These are phyloP conservation scores for Lypha dubia DNA, from an alignment of 2,888 invertebrate genomes.

Conservation along the genomic window DNA sequence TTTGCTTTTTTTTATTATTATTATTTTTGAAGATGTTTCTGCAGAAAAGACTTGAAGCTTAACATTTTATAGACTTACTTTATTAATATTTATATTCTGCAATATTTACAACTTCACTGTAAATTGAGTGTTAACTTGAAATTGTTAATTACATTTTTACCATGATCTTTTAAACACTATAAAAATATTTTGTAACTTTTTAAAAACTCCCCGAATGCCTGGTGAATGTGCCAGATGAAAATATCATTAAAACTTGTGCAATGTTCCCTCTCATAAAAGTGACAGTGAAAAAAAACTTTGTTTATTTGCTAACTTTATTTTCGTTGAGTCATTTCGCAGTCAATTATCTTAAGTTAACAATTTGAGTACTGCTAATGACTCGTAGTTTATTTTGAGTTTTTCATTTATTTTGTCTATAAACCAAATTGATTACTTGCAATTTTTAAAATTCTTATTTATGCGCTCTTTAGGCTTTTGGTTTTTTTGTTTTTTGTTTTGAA, in stretches of 20 bases:
- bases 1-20: too few relatives aligned
- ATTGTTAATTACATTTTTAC: neutral
- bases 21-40: too few relatives aligned
- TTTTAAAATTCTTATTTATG: constrained; percentile 10
- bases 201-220: neutral
- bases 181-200: neutral
- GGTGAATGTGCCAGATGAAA: neutral
- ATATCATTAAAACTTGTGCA: constrained; percentile 3
- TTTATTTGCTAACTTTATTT: constrained; percentile 1
- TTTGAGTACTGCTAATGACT: neutral
- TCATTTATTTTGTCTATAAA: neutral
- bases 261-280: neutral
- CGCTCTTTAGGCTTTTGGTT: neutral
- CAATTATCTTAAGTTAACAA: neutral
- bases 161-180: neutral
- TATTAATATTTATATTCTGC: too few relatives aligned
- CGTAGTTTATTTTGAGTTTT: neutral
- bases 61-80: too few relatives aligned
- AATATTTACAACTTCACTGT: neutral
- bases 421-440: constrained; percentile 9
- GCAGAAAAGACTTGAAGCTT: too few relatives aligned
- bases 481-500: neutral
- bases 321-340: neutral
- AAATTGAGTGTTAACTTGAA: neutral
- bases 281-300: neutral